phyloP scores from a whole-genome alignment of 2,113 vertebrate species.

The Oreochromis niloticus region DNA sequence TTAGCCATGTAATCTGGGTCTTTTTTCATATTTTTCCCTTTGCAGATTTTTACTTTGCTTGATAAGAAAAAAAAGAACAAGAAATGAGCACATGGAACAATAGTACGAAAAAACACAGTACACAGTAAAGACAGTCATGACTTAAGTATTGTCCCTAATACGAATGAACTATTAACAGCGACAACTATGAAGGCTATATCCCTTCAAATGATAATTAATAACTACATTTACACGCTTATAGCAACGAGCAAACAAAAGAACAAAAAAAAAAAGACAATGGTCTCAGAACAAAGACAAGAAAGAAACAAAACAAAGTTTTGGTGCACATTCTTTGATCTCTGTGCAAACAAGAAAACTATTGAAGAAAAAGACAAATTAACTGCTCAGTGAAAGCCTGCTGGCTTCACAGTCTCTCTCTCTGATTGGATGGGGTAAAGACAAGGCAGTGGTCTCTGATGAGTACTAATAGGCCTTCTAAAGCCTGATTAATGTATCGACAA shows the following conservation, averaged over 20 bases:
- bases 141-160: background rate
- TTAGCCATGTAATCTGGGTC: background rate
- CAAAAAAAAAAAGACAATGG: background rate
- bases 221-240: background rate
- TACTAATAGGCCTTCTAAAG: slow-evolving; percentile 18
- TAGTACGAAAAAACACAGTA: background rate
- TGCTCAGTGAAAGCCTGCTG: slow-evolving; percentile 3
- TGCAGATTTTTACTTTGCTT: background rate
- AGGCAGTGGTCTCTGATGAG: slow-evolving; percentile 15
- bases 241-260: background rate
- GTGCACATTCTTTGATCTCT: background rate
- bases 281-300: background rate
- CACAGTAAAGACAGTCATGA: background rate
- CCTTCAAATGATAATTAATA: background rate
- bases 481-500: slow-evolving; percentile 44
- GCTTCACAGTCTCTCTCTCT: background rate
- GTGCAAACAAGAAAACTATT: background rate
- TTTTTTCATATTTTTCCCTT: background rate
- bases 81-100: background rate
- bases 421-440: slow-evolving; percentile 10
- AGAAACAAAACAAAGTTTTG: background rate
- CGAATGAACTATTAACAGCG: background rate
- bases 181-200: background rate
- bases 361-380: slow-evolving; percentile 6
- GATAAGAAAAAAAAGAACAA: background rate